These are phyloP conservation scores for Colinus virginianus DNA, from an alignment of 2,113 vertebrate species.

Conservation along the genomic window DNA sequence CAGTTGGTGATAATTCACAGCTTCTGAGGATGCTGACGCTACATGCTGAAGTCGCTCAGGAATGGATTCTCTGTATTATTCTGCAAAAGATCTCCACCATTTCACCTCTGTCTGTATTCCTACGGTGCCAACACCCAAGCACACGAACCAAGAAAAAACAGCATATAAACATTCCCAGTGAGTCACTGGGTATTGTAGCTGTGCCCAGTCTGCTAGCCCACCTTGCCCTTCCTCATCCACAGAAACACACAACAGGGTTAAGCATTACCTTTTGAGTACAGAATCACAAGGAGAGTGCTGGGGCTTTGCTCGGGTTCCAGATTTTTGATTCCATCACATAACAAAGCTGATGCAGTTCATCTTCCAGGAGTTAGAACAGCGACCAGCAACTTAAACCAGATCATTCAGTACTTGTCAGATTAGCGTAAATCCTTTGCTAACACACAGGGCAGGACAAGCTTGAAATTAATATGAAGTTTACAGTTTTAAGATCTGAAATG, in stretches of 20 bases:
- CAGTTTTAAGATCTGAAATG: neutral
- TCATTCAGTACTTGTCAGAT: constrained; percentile 22
- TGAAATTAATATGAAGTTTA: constrained; percentile 7
- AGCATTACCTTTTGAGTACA: neutral
- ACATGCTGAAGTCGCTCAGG: neutral
- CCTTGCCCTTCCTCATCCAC: neutral
- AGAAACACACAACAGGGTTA: neutral
- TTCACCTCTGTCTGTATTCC: neutral
- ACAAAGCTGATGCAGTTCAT: neutral
- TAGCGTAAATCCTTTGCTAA: constrained; percentile 9
- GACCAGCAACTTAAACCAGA: constrained; percentile 9
- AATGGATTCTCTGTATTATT: neutral
- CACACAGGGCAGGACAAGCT: neutral
- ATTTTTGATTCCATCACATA: neutral
- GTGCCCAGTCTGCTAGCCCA: neutral
- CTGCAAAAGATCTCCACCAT: neutral
- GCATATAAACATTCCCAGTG: no score
- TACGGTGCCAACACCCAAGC: neutral
- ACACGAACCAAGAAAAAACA: neutral
- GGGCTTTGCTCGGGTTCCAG: neutral
- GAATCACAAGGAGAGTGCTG: neutral
- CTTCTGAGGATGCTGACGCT: neutral
- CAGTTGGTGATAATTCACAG: neutral
- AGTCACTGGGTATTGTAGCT: neutral
- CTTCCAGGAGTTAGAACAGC: neutral